These are phyloP conservation scores for Zapornia atra DNA, from an alignment of 2,113 vertebrate genomes.

Conservation along the genomic window DNA sequence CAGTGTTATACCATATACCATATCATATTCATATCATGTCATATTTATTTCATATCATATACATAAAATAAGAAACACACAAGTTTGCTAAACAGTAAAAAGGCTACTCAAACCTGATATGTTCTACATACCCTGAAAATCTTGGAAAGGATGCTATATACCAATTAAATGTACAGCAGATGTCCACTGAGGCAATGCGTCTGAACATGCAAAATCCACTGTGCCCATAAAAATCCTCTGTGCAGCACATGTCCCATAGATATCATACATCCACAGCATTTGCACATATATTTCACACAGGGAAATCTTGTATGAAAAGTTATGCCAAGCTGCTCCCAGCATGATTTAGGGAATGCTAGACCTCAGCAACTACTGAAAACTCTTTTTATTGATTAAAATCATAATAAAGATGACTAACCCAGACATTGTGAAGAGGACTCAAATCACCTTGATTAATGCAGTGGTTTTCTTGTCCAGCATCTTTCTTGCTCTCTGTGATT, in stretches of 20 bases:
- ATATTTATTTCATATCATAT: too few relatives aligned
- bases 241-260: neutral
- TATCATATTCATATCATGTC: neutral
- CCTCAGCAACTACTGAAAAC: neutral
- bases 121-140: neutral
- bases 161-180: neutral
- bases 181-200: neutral
- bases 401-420: neutral
- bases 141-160: neutral
- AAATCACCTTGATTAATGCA: neutral
- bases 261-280: accelerated
- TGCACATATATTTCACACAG: neutral
- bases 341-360: neutral
- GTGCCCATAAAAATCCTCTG: neutral
- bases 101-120: neutral
- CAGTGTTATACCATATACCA: neutral
- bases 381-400: neutral
- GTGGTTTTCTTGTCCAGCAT: accelerated
- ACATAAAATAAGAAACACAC: neutral
- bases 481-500: neutral
- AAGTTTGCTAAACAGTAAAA: neutral
- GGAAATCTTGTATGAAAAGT: neutral
- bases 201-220: neutral
- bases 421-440: neutral
- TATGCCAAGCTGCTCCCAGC: neutral